Base-by-base conservation (phyloP, 2,888 invertebrate species). In the Halocaridina rubra region DNA sequence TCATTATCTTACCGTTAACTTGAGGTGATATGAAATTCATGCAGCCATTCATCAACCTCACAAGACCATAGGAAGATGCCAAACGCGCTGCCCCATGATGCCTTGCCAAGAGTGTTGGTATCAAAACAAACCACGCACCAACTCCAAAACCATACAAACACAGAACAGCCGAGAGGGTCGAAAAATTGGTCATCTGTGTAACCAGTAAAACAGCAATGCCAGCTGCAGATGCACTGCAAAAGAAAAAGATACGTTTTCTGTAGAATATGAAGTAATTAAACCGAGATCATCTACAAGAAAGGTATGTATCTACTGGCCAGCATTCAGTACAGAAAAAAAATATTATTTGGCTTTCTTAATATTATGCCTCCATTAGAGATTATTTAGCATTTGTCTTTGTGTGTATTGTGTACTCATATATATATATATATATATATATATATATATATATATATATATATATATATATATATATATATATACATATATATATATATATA, bases 61-160 rank as follows among this genome's bases (percentile, higher is more conserved):
- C 94, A 46, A 95, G 92, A 0, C 95, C 95, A 89, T 95, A 95
- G 5, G 94, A 94, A 3, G 95, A 94, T 16, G 95, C 94, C 88
- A 95, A 94, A 81, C 94, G 93, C 64, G 94, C 94, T 0, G 94
- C 94, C 1, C 95, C 95, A 90, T 95, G 95, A 19, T 95, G 92
- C 90, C 95, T 94, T 0, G 95, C 95, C 59, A 95, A 91, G 19
- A 95, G 91, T 1, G 95, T 94, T 0, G 95, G 95, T 84, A 95
- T 94, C 80, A 95, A 90, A 2, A 95, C 93, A 90, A 95, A 95
- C 95, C 95, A 95, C 90, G 95, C 94, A 27, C 95, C 95, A 24
- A 95, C 92, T 86, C 95, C 95, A 0, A 95, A 91, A 0, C 95
- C 95, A 90, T 95, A 95, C 90, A 92, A 90, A 91, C 93, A 94